Evolutionary conservation across 2,797 vertebrate genomes (phyloP), one percentile per base, ranked within the genome.

Genomic region (Podarcis siculus): DNA sequence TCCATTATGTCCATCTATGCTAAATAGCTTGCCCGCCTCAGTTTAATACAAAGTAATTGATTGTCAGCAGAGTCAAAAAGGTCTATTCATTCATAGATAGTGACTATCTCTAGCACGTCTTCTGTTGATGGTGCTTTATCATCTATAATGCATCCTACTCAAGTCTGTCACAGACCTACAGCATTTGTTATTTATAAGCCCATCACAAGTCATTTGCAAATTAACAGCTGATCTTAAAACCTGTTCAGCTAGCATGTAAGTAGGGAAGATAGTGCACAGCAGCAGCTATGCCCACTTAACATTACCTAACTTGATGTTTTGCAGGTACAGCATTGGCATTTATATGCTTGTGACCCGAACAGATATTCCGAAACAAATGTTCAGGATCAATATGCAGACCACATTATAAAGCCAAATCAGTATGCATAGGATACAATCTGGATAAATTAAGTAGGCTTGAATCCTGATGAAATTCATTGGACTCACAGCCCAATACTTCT

Each of bases 211-310:
- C 55, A 32, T 87, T 82, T 87, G 55, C 58, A 82, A 75, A 76
- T 82, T 45, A 75, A 82, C 55, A 61, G 25, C 37, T 82, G 86
- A 32, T 82, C 86, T 87, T 87, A 87, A 82, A 64, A 75, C 27
- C 61, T 81, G 71, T 73, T 81, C 35, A 7, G 32, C 79, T 64
- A 45, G 23, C 37, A 37, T 12, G 13, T 75, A 81, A 87, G 27
- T 21, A 23, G 49, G 30, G 7, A 79, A 39, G 37, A 71, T 30
- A 86, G 17, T 80, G 32, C 49, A 64, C 30, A 72, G 45, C 45
- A 73, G 81, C 27, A n/a, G 5, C 10, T 79, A 39, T 66, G 21
- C 32, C 39, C 55, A 64, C 37, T 32, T 61, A 87, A 86, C 23
- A 58, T 61, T 67, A 58, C 42, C 10, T 27, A 75, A 27, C 7